Conservation (phyloP, 2,888 invertebrate genomes). For the Iselma pallidipennis region DNA sequence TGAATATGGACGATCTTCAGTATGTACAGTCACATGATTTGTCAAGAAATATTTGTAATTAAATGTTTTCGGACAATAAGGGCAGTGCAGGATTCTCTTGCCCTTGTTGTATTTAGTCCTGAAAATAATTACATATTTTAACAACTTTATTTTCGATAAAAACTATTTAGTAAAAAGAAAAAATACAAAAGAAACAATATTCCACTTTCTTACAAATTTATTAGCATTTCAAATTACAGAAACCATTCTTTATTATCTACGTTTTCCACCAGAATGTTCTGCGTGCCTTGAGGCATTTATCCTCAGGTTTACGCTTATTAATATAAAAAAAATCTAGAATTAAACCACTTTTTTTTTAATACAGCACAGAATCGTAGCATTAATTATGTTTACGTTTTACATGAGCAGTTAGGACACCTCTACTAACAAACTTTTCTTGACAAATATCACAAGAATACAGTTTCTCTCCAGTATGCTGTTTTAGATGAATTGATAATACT, state of each 20-base stretch:
- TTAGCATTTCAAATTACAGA: no score
- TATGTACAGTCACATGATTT: background rate
- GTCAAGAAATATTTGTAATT: background rate
- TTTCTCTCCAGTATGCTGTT: constrained; percentile 8
- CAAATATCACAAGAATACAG: constrained; percentile 10
- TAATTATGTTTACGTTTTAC: background rate
- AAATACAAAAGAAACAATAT: no score
- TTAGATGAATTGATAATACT: constrained; percentile 54
- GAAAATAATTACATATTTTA: background rate
- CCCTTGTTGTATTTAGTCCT: no score
- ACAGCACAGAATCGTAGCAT: no score
- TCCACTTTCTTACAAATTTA: no score
- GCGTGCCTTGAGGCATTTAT: constrained; percentile 48
- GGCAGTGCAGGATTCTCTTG: background rate
- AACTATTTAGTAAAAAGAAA: no score
- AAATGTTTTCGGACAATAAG: background rate
- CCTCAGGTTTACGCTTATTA: no score
- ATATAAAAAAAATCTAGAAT: no score
- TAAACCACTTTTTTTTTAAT: no score
- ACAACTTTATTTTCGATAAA: no score
- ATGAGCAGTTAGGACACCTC: background rate
- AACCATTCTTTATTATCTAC: no score
- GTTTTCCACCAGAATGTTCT: no score
- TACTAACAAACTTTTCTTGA: constrained; percentile 3
- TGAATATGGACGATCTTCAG: background rate